A percentile compares a stretch with the other conserved stretches of the same genome.
These are phyloP conservation scores for Baccha elongata DNA, from an alignment of 2,888 invertebrate species.

Conservation along the genomic window DNA sequence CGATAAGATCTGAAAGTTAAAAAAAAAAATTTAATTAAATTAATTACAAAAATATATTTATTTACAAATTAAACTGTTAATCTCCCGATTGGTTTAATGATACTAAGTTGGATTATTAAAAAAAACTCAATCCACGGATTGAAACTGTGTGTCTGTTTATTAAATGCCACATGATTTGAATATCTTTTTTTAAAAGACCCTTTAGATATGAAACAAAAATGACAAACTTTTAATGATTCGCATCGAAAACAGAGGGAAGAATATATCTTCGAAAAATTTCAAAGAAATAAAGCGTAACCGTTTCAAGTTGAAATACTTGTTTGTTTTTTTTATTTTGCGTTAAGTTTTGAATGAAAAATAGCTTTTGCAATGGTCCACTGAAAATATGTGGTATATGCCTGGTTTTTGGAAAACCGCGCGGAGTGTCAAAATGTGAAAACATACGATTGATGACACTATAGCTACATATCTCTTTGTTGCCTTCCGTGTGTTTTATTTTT, in stretches of 20 bases:
- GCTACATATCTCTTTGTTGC: no score
- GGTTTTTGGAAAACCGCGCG: constrained; percentile 2
- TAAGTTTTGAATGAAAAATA: constrained; percentile 58
- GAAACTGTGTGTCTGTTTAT: neutral
- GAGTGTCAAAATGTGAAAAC: no score
- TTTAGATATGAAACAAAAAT: constrained; percentile 60
- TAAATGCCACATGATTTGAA: constrained; percentile 48
- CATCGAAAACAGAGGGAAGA: constrained; percentile 44
- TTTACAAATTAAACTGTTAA: constrained; percentile 47
- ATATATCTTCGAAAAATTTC: constrained; percentile 28
- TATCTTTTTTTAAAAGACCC: neutral
- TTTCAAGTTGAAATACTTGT: constrained; percentile 35
- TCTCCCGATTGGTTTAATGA: constrained; percentile 37
- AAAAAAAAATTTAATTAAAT: constrained; percentile 7
- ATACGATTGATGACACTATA: no score
- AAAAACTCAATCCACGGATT: constrained; percentile 49
- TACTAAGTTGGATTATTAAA: constrained; percentile 42
- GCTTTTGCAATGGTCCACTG: constrained; percentile 56
- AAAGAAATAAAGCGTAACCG: constrained; percentile 27
- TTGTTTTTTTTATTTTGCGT: neutral
- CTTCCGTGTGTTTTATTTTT: no score
- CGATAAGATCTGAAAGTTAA: constrained; percentile 80
- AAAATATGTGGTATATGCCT: constrained; percentile 25
- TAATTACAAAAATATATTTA: constrained; percentile 24
- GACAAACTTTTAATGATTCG: constrained; percentile 71